Evolutionary conservation across 2,888 invertebrate species (phyloP).

Genomic region (Pterobdella sp.): DNA sequence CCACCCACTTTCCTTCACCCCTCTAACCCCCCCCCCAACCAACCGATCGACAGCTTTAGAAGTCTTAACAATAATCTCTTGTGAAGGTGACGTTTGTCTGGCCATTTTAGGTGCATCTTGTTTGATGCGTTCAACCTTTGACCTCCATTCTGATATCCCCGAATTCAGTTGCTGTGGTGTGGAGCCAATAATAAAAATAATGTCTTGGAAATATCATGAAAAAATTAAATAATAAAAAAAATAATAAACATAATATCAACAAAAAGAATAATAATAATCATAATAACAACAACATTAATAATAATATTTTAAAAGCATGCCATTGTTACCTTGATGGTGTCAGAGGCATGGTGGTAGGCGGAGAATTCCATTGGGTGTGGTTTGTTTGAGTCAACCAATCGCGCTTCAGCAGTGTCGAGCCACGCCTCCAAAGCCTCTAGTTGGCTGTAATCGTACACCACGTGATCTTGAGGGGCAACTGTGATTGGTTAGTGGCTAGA

Average conservation of each 20-base stretch:
- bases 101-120: not conserved
- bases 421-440: constrained; percentile 5
- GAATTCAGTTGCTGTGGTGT: not conserved
- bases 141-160: not conserved
- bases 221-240: no score
- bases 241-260: no score
- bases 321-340: not conserved
- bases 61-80: not conserved
- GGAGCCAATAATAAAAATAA: no score
- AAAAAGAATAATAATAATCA: no score
- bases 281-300: no score
- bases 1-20: not conserved
- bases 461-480: not conserved
- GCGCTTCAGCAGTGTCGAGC: not conserved
- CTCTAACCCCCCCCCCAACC: not conserved
- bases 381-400: not conserved
- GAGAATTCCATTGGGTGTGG: not conserved
- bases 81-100: not conserved
- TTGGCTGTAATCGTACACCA: not conserved
- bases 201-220: no score
- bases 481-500: not conserved
- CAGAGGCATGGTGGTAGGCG: not conserved
- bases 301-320: no score
- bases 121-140: not conserved
- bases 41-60: not conserved